phyloP scores from a whole-genome alignment of 2,888 invertebrate genomes.

The Diaperis boleti region DNA sequence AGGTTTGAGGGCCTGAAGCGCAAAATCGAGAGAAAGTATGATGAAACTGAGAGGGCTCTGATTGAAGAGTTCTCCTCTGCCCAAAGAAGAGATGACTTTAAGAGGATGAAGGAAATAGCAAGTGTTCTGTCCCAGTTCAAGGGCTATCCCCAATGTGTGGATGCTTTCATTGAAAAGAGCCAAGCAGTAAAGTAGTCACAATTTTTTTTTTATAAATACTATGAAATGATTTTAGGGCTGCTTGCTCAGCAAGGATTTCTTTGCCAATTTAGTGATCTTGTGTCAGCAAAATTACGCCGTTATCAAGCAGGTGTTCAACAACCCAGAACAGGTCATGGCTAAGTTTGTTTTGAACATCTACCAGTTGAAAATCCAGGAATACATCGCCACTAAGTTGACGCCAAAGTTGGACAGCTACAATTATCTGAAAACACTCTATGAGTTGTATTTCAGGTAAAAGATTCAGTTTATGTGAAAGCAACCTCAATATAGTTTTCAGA shows the following conservation, averaged over 20 bases:
- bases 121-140: conserved; percentile 94
- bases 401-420: conserved; percentile 87
- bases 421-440: conserved; percentile 89
- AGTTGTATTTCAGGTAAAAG: conserved; percentile 86
- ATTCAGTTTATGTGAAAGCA: too few species aligned
- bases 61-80: conserved; percentile 96
- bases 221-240: conserved; percentile 73
- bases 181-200: conserved; percentile 78
- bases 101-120: conserved; percentile 94
- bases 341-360: conserved; percentile 98
- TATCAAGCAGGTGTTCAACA: conserved; percentile 91
- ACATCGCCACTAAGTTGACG: conserved; percentile 84
- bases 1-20: conserved; percentile 85
- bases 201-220: conserved; percentile 5
- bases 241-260: conserved; percentile 89
- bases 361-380: conserved; percentile 88
- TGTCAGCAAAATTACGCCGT: conserved; percentile 88
- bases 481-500: conserved; percentile 68
- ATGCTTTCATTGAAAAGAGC: conserved; percentile 96
- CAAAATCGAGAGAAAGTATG: conserved; percentile 90
- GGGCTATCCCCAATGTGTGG: conserved; percentile 95
- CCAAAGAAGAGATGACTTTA: conserved; percentile 85
- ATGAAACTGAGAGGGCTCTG: conserved; percentile 87
- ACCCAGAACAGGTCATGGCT: conserved; percentile 97
- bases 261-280: conserved; percentile 88